Conservation (phyloP, 2,888 invertebrate genomes). For the Scelioninae gen. 2 region DNA sequence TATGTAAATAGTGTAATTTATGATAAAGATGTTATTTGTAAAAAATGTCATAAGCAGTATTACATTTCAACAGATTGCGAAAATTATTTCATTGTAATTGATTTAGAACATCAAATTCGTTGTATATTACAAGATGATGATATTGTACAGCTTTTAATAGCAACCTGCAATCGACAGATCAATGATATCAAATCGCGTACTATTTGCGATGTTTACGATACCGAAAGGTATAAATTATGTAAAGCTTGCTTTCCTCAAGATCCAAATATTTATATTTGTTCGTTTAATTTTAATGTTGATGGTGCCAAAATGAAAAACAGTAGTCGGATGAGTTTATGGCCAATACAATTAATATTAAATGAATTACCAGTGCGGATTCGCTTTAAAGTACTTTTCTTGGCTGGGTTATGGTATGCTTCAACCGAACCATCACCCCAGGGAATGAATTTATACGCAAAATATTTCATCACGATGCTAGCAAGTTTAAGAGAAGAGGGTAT, state of each 20-base stretch:
- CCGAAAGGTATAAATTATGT: constrained; percentile 12
- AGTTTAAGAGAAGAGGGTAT: constrained; percentile 18
- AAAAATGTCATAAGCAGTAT: constrained; percentile 15
- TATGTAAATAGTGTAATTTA: not conserved
- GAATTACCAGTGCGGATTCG: constrained; percentile 17
- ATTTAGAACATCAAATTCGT: constrained; percentile 23
- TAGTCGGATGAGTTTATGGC: constrained; percentile 25
- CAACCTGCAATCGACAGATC: not conserved
- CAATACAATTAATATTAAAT: constrained; percentile 25
- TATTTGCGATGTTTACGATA: constrained; percentile 16
- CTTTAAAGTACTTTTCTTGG: constrained; percentile 9
- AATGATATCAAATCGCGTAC: not conserved
- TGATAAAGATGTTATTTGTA: not conserved
- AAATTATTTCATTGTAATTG: constrained; percentile 21
- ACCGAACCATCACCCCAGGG: constrained; percentile 9
- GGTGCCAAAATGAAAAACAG: constrained; percentile 23
- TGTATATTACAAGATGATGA: constrained; percentile 11
- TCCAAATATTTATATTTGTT: constrained; percentile 5
- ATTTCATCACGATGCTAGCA: not conserved
- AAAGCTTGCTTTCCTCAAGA: too few relatives aligned
- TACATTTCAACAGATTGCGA: constrained; percentile 4
- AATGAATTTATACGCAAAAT: constrained; percentile 33
- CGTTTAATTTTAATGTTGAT: constrained; percentile 20
- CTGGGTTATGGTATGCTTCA: constrained; percentile 20
- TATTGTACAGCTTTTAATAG: not conserved